These are phyloP conservation scores for Macquaria australasica DNA, from an alignment of 2,113 vertebrate species.

Conservation along the genomic window DNA sequence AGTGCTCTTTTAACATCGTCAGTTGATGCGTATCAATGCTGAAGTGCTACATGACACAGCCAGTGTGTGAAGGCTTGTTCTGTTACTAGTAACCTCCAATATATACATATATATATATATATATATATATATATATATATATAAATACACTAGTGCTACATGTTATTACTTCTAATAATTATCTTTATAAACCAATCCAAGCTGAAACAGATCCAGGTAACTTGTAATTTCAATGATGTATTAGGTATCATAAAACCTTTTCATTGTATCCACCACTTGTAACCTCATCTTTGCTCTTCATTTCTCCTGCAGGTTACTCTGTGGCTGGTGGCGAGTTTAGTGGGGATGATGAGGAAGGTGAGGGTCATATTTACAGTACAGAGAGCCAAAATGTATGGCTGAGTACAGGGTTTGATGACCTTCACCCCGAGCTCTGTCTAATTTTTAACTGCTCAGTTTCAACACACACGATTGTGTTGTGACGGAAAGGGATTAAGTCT, in stretches of 20 bases:
- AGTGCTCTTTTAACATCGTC: background rate
- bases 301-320: constrained; percentile 87
- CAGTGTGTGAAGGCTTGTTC: background rate
- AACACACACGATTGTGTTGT: constrained; percentile 1
- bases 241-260: background rate
- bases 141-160: background rate
- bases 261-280: background rate
- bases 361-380: constrained; percentile 73
- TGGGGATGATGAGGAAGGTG: constrained; percentile 90
- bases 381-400: constrained; percentile 42
- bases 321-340: constrained; percentile 92
- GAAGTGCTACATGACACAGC: background rate
- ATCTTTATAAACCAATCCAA: background rate
- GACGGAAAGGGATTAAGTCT: constrained; percentile 9
- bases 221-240: background rate
- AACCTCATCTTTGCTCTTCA: background rate
- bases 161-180: background rate
- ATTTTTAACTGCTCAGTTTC: constrained; percentile 13
- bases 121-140: no score
- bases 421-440: background rate
- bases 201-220: background rate
- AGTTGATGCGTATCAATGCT: background rate
- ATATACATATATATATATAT: no score
- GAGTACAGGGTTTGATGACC: constrained; percentile 41
- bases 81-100: background rate